Evolutionary conservation across 64 coral and sea anemone genomes (phyloP).

Genomic region (Anthopleura sola): DNA sequence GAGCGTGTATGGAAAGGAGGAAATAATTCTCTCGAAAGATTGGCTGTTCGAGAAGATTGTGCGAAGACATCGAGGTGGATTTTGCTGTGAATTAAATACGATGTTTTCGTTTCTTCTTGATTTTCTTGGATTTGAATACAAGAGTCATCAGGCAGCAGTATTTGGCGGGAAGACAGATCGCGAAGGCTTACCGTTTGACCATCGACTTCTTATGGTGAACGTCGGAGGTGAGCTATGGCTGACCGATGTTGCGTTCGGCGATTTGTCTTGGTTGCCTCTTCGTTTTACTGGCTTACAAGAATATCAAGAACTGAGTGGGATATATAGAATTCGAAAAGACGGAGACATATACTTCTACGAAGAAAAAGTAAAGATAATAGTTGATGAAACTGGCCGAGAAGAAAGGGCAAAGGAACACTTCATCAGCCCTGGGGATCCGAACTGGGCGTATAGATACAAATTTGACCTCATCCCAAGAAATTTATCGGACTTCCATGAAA

Average conservation of each 20-base stretch:
- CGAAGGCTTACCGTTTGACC: neutral
- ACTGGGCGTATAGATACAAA: constrained; percentile 1
- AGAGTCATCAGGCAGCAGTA: neutral
- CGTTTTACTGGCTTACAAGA: neutral
- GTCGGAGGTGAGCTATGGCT: constrained; percentile 9
- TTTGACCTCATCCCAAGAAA: constrained; percentile 18
- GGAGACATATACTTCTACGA: constrained; percentile 20
- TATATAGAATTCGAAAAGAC: constrained; percentile 48
- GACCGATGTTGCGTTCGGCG: constrained; percentile 45
- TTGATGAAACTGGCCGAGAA: constrained; percentile 26
- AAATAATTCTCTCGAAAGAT: constrained; percentile 16
- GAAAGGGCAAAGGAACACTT: neutral
- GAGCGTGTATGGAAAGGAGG: constrained; percentile 40
- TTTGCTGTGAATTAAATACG: constrained; percentile 52
- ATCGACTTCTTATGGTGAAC: neutral
- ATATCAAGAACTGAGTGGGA: constrained; percentile 30
- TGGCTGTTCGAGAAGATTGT: constrained; percentile 62
- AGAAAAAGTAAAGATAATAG: constrained; percentile 9
- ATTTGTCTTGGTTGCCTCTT: constrained; percentile 22
- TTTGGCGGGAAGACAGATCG: neutral
- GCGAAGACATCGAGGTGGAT: constrained; percentile 42
- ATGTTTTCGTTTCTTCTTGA: constrained; percentile 42
- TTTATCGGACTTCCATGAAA: neutral
- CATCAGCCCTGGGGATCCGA: neutral
- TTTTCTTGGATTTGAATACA: constrained; percentile 33